These are phyloP conservation scores for Rhabdophis nuchalis DNA, from an alignment of 2,797 vertebrate genomes.

Conservation along the genomic window DNA sequence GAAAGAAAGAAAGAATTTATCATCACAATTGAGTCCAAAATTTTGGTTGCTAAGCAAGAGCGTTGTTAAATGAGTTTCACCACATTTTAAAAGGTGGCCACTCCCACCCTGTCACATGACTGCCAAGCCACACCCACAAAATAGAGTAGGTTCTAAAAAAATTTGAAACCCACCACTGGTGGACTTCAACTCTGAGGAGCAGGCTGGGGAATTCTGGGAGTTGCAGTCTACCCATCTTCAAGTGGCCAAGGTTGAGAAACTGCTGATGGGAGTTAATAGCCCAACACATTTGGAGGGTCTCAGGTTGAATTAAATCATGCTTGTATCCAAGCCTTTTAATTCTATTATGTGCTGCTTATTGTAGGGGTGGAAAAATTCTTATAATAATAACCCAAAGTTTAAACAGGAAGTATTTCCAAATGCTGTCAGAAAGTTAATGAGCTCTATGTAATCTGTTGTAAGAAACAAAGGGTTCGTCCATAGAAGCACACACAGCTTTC, in stretches of 20 bases:
- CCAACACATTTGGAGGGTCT: not conserved
- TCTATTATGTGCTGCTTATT: not conserved
- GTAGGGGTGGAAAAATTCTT: not conserved
- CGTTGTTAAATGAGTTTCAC: no score
- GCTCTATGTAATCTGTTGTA: not conserved
- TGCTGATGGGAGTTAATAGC: not conserved
- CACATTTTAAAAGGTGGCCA: no score
- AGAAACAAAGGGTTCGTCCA: not conserved
- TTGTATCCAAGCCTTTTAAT: not conserved
- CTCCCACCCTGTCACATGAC: no score
- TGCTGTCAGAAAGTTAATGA: not conserved
- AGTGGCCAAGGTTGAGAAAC: not conserved
- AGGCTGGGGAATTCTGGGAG: not conserved
- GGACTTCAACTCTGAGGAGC: not conserved
- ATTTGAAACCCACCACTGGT: no score
- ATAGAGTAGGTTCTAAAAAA: no score
- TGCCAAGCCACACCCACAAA: no score
- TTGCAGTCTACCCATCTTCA: not conserved
- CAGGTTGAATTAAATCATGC: not conserved
- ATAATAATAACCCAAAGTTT: not conserved
- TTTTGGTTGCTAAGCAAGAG: no score
- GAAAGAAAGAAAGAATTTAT: no score
- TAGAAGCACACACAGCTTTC: not conserved
- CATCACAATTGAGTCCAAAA: no score
- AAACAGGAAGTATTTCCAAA: not conserved